Base-by-base conservation (phyloP, 1,140 invertebrate species). In the Drosophila setifemur region DNA sequence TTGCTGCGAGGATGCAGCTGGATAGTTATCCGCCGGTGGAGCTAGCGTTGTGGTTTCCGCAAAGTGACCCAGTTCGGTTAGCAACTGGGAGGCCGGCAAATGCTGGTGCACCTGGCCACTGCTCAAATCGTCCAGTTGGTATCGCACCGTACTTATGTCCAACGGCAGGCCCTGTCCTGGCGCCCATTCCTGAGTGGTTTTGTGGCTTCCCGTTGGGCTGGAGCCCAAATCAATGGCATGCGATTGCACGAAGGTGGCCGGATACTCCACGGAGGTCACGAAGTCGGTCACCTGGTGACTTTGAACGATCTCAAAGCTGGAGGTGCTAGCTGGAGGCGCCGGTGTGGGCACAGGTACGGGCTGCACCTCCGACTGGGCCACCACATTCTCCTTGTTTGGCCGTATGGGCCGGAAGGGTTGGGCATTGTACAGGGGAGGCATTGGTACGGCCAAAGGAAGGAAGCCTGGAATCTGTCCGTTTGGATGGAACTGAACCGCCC, bases 211-310 rank as follows among this genome's bases (percentile, higher is more conserved):
- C 53, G 14, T 67, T 52, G n/a, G 1, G 63, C 45, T 37, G 3
- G 25, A 5, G 0, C 71, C 79, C 11, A 90, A 25, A 60, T 94
- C 93, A 28, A 94, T 91, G 19, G 94, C 70, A 49, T 93, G 93
- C 25, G 94, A 94, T 66, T 93, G 92, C 39, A 94, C 92, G 42
- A 93, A 90, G 31, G 92, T 93, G 9, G 93, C 91, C 5, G 94
- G 94, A 90, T 94, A 94, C 68, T 94, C 93, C 58, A 94, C 90
- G 11, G 93, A 92, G 29, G 94, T 93, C 8, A 93, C 91, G 76
- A 92, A 94, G 71, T 94, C 93, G 9, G 91, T 92, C 23, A 94
- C 49, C 39, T 93, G 92, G 47, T 94, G 90, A 86, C 93, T 94
- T 63, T 93, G 92, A 35, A 92, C 89, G 25, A 94, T 91, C 68